A percentile compares a stretch with the other conserved stretches of the same genome.
Conservation (phyloP, 1,140 invertebrate species). For the Anoplophora glabripennis region DNA sequence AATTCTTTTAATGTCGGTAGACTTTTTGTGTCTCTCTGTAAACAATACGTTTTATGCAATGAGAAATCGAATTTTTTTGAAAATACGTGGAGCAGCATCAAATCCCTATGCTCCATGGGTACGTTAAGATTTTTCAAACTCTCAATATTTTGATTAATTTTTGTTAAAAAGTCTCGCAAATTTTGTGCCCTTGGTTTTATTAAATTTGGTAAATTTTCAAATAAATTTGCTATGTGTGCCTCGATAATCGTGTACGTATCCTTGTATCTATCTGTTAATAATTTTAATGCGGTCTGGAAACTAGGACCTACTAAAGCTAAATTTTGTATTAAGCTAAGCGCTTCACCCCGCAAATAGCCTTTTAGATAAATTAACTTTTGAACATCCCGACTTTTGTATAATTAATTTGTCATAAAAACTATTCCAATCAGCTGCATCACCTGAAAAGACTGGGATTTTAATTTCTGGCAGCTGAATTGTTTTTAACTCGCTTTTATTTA, state of each 20-base stretch:
- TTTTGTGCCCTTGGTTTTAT: slow-evolving; percentile 4
- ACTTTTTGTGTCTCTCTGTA: too few species aligned
- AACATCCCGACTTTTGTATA: background rate
- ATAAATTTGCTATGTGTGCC: slow-evolving; percentile 4
- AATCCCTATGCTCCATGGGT: slow-evolving; percentile 1
- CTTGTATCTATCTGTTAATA: slow-evolving; percentile 7
- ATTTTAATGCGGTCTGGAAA: slow-evolving; percentile 4
- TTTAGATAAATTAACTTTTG: slow-evolving; percentile 1
- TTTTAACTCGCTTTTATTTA: background rate
- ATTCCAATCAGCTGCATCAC: background rate
- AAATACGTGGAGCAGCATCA: background rate
- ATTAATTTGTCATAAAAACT: slow-evolving; percentile 3
- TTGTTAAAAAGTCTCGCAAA: slow-evolving; percentile 10
- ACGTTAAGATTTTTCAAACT: slow-evolving; percentile 8
- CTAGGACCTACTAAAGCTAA: slow-evolving; percentile 4
- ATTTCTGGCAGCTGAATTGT: background rate
- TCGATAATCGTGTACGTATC: slow-evolving; percentile 4
- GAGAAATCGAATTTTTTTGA: too few species aligned
- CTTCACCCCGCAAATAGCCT: slow-evolving; percentile 3
- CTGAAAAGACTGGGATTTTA: slow-evolving; percentile 6
- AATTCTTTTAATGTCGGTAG: too few species aligned
- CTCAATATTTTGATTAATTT: slow-evolving; percentile 8
- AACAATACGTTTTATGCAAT: too few species aligned
- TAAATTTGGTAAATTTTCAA: slow-evolving; percentile 2
- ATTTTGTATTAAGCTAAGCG: slow-evolving; percentile 4